Evolutionary conservation across 2,797 vertebrate species (phyloP).

Genomic region (Hyperoplus immaculatus): DNA sequence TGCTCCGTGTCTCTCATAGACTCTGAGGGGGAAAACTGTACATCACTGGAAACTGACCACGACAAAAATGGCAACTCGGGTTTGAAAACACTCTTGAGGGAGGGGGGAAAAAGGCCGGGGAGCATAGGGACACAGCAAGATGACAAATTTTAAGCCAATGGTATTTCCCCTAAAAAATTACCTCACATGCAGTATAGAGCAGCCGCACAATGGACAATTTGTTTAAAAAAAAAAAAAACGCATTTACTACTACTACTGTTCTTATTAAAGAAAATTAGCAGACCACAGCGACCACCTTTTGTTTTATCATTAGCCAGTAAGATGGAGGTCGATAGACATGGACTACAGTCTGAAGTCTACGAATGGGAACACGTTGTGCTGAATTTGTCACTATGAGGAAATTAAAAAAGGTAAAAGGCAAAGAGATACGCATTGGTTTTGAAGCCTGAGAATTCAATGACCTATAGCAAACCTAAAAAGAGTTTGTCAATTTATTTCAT

Average conservation of each 20-base stretch:
- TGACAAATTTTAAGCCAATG: conserved; percentile 69
- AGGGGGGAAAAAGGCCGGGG: conserved; percentile 10
- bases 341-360: conserved; percentile 52
- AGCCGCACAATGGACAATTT: conserved; percentile 64
- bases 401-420: conserved; percentile 59
- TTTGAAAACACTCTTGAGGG: conserved; percentile 67
- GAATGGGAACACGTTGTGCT: conserved; percentile 70
- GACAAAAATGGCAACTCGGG: conserved; percentile 79
- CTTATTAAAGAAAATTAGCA: conserved; percentile 69
- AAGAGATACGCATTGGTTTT: conserved; percentile 64
- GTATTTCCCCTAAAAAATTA: conserved; percentile 69
- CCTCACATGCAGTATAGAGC: conserved; percentile 82
- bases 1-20: conserved; percentile 78
- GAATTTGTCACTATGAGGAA: conserved; percentile 66
- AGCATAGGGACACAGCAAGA: conserved; percentile 64
- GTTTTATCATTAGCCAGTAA: conserved; percentile 54
- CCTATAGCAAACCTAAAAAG: conserved; percentile 62
- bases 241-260: conserved; percentile 61
- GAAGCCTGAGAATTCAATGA: conserved; percentile 80
- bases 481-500: conserved; percentile 65
- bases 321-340: conserved; percentile 56
- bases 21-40: conserved; percentile 81
- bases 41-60: conserved; percentile 83
- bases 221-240: conserved; percentile 50
- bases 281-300: conserved; percentile 59